These are phyloP conservation scores for Gari tellinella DNA, from an alignment of 2,888 invertebrate species.

Conservation along the genomic window DNA sequence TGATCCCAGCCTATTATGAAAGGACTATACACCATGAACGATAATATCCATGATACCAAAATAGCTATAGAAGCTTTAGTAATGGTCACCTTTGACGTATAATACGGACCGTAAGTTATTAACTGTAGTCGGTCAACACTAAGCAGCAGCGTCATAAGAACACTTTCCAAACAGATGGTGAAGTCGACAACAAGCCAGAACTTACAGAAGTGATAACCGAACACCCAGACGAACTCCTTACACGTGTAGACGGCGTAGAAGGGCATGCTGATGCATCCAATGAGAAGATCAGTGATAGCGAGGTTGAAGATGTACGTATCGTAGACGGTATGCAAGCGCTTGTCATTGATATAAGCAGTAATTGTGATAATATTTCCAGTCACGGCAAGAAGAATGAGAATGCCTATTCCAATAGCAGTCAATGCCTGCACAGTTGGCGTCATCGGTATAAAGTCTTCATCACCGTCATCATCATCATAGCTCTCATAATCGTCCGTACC, in stretches of 20 bases:
- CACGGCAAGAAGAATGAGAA: constrained; percentile 58
- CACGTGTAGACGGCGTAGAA: constrained; percentile 66
- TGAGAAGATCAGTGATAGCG: constrained; percentile 66
- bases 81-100: constrained; percentile 55
- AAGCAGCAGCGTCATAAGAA: constrained; percentile 66
- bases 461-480: no score
- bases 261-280: constrained; percentile 68
- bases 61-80: constrained; percentile 46
- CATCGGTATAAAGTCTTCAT: no score
- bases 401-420: no score
- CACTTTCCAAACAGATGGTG: constrained; percentile 65
- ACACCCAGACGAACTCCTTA: constrained; percentile 57
- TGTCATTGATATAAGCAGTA: constrained; percentile 61
- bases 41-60: constrained; percentile 60
- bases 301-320: constrained; percentile 71
- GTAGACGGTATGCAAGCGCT: constrained; percentile 61
- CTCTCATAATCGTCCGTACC: no score
- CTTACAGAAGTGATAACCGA: constrained; percentile 68
- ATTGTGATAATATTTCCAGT: constrained; percentile 66
- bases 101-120: constrained; percentile 60
- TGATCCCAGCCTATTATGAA: constrained; percentile 69
- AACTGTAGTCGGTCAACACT: constrained; percentile 68
- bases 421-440: no score
- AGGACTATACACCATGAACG: constrained; percentile 64
- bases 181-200: constrained; percentile 65